Evolutionary conservation across 23 tunicate species (phyloP).

Genomic region (Styela plicata): DNA sequence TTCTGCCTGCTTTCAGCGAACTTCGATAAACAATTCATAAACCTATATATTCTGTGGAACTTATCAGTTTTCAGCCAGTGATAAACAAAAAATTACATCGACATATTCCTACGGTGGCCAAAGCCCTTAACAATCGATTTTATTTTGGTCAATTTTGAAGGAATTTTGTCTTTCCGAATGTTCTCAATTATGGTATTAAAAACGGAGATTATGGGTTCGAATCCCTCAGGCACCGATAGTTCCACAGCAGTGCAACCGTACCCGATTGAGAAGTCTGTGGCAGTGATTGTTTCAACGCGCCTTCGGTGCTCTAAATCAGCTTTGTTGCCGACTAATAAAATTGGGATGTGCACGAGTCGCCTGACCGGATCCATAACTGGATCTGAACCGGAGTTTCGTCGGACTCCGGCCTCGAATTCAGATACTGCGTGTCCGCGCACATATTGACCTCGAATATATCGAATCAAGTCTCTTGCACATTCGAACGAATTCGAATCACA

Average conservation of each 20-base stretch:
- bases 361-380: not conserved
- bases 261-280: not conserved
- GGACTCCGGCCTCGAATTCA: not conserved
- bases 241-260: constrained; percentile 12
- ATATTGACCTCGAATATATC: constrained; percentile 3
- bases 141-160: constrained; percentile 6
- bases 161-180: constrained; percentile 1
- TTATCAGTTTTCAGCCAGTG: not conserved
- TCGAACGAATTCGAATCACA: constrained; percentile 18
- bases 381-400: not conserved
- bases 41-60: not conserved
- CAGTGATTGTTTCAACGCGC: not conserved
- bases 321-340: constrained; percentile 21
- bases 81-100: not conserved
- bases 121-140: not conserved
- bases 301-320: constrained; percentile 18
- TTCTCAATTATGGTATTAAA: not conserved
- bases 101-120: constrained; percentile 1
- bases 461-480: constrained; percentile 1
- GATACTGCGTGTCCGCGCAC: constrained; percentile 1
- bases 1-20: too few species aligned
- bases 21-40: too few species aligned
- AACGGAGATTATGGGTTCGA: constrained; percentile 4
- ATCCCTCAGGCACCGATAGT: constrained; percentile 25
- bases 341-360: not conserved